A percentile compares a stretch with the other conserved stretches of the same genome.
phyloP scores from a whole-genome alignment of 2,888 invertebrate species.

The Acrobasis repandana region DNA sequence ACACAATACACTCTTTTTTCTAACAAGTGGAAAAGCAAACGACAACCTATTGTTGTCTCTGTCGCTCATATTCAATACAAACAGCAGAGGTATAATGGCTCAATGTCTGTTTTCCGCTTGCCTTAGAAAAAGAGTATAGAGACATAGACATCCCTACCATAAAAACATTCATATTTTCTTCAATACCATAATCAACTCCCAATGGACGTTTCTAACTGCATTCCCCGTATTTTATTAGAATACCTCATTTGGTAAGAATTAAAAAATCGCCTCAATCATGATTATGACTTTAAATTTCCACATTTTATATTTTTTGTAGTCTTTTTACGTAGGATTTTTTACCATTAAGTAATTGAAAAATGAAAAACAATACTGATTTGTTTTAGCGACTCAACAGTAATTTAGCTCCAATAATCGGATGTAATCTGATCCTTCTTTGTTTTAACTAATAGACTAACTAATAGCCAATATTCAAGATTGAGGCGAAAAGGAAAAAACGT shows the following conservation, averaged over 20 bases:
- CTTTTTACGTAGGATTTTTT: no score
- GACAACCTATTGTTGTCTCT: neutral
- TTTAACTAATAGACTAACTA: no score
- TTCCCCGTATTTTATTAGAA: neutral
- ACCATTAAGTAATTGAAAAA: no score
- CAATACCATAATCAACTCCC: neutral
- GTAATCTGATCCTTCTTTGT: no score
- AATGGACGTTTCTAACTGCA: neutral
- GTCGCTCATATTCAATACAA: neutral
- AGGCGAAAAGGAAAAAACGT: constrained; percentile 23
- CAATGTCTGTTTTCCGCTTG: neutral
- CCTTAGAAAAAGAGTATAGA: neutral
- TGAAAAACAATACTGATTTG: no score
- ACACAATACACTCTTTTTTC: constrained; percentile 31
- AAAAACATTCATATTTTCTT: neutral
- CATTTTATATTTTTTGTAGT: neutral
- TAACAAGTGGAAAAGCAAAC: neutral
- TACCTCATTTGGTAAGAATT: neutral
- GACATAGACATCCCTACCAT: neutral
- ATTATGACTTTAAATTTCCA: neutral
- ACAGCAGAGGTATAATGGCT: neutral
- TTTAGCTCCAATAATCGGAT: no score
- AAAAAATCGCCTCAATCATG: constrained; percentile 4
- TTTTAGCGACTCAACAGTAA: no score
- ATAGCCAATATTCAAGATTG: constrained; percentile 15